These are phyloP conservation scores for Fragum fragum DNA, from an alignment of 2,888 invertebrate genomes.

Conservation along the genomic window DNA sequence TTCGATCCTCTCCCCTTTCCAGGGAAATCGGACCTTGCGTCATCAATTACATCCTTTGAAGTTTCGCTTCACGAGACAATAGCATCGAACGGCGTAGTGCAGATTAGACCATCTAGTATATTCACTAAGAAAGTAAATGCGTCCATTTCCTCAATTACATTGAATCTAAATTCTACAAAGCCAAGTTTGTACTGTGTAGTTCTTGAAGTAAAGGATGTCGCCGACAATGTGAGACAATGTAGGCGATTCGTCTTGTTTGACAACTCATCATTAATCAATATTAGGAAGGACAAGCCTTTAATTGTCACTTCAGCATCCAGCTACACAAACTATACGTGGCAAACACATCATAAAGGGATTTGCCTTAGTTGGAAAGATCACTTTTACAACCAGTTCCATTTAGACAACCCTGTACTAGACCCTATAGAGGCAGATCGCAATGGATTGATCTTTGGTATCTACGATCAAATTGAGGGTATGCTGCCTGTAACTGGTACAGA, in stretches of 20 bases:
- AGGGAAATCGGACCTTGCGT: constrained; percentile 13
- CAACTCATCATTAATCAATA: constrained; percentile 43
- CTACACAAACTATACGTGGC: constrained; percentile 60
- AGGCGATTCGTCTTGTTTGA: constrained; percentile 68
- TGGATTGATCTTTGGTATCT: constrained; percentile 49
- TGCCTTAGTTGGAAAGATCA: constrained; percentile 61
- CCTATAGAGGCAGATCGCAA: constrained; percentile 46
- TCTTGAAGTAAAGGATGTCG: constrained; percentile 65
- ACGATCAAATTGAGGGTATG: constrained; percentile 66
- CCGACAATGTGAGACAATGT: constrained; percentile 60
- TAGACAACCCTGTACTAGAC: constrained; percentile 45
- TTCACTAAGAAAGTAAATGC: constrained; percentile 25
- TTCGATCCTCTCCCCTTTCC: constrained; percentile 45
- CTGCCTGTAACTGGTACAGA: constrained; percentile 65
- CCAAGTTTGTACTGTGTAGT: constrained; percentile 56
- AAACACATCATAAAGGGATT: constrained; percentile 56
- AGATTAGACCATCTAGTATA: not conserved
- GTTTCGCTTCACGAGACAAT: constrained; percentile 44
- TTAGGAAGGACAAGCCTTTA: constrained; percentile 25
- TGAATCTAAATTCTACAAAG: constrained; percentile 36
- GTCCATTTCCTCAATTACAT: not conserved
- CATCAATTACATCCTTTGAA: constrained; percentile 49
- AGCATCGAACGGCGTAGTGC: not conserved
- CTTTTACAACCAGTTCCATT: constrained; percentile 56
- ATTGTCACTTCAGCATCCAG: constrained; percentile 46